Percentiles rank a stretch among this genome's conserved stretches.
These are phyloP conservation scores for Chaitophorus viminalis DNA, from an alignment of 2,888 invertebrate species.

Conservation along the genomic window DNA sequence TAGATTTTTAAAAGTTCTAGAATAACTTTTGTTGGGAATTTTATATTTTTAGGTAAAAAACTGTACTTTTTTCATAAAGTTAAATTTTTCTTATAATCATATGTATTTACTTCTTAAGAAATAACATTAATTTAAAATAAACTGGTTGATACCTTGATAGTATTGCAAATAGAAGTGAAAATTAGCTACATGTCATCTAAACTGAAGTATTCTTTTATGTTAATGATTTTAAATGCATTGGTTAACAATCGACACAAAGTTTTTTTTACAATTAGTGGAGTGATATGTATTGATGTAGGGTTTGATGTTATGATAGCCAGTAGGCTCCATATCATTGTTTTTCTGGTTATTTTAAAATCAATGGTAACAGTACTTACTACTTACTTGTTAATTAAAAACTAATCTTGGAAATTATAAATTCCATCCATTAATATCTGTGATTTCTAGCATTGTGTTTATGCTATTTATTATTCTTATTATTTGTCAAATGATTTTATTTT, in stretches of 20 bases:
- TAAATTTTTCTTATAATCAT: background rate
- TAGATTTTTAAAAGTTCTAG: slow-evolving; percentile 11
- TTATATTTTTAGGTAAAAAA: background rate
- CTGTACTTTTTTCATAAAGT: background rate
- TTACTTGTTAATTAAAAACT: slow-evolving; percentile 14
- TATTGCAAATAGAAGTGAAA: background rate
- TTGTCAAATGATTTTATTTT: background rate
- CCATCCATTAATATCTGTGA: slow-evolving; percentile 56
- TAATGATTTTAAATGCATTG: background rate
- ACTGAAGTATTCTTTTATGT: background rate
- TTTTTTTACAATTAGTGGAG: background rate
- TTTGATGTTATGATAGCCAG: background rate
- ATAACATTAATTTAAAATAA: background rate
- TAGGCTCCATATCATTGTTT: background rate
- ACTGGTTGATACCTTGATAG: background rate
- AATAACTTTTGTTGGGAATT: background rate
- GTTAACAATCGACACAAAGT: background rate
- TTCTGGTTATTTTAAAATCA: background rate
- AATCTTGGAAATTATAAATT: slow-evolving; percentile 37
- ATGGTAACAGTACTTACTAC: slow-evolving; percentile 17
- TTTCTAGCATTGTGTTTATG: slow-evolving; percentile 44
- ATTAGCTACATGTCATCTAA: background rate
- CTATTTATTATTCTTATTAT: slow-evolving; percentile 32
- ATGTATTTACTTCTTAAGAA: background rate
- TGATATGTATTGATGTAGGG: background rate